Conservation (phyloP, 2,797 vertebrate genomes). For the Sebastes minor region DNA sequence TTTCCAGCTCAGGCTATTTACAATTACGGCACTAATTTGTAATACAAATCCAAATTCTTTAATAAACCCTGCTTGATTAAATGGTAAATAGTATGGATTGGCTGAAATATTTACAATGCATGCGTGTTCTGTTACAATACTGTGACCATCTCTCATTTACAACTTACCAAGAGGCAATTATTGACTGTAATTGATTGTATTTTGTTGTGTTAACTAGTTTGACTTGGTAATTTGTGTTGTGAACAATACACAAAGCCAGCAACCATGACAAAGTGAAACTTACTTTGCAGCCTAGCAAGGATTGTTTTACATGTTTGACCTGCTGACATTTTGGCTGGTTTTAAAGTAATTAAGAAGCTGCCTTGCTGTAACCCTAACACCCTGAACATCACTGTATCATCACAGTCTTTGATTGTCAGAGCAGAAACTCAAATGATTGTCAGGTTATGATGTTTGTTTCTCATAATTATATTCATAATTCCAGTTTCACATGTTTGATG, state of each 20-base stretch:
- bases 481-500: conserved; percentile 52
- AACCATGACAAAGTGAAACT: conserved; percentile 11
- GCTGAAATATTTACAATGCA: conserved; percentile 31
- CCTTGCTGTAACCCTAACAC: not conserved
- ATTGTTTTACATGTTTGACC: conserved; percentile 35
- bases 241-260: conserved; percentile 17
- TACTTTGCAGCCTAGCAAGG: not conserved
- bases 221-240: conserved; percentile 4
- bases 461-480: conserved; percentile 64
- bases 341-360: conserved; percentile 8
- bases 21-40: conserved; percentile 71
- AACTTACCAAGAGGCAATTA: conserved; percentile 17
- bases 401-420: conserved; percentile 22
- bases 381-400: conserved; percentile 17
- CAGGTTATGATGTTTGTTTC: conserved; percentile 47
- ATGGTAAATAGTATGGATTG: conserved; percentile 59
- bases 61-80: conserved; percentile 52
- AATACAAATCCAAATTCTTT: conserved; percentile 56
- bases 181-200: not conserved
- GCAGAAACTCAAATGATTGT: conserved; percentile 18
- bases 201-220: conserved; percentile 19
- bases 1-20: conserved; percentile 58
- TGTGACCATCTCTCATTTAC: conserved; percentile 9
- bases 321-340: conserved; percentile 23
- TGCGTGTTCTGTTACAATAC: conserved; percentile 16